phyloP scores from a whole-genome alignment of 1,140 invertebrate species.

The Zaprionus ornatus region DNA sequence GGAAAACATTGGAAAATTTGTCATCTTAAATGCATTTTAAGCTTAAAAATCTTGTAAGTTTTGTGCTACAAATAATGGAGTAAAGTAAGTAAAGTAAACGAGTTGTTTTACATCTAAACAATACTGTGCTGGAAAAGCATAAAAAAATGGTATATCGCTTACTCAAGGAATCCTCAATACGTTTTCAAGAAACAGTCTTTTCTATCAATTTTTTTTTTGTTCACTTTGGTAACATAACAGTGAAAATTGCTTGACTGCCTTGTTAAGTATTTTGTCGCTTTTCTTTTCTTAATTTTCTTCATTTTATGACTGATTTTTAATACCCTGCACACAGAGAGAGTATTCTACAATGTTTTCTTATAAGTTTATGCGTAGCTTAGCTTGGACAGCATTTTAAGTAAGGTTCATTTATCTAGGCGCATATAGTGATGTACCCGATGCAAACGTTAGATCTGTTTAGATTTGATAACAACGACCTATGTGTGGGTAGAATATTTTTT shows the following conservation, averaged over 20 bases:
- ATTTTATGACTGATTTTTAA: conserved; percentile 16
- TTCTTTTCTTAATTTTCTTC: conserved; percentile 6
- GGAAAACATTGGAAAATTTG: conserved; percentile 2
- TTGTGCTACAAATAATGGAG: conserved; percentile 46
- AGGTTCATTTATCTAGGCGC: conserved; percentile 19
- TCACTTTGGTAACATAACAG: conserved; percentile 63
- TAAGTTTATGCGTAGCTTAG: conserved; percentile 41
- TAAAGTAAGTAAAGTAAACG: not conserved
- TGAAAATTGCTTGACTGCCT: conserved; percentile 53
- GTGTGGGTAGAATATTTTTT: not conserved
- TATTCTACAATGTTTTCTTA: conserved; percentile 19
- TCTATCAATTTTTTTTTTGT: conserved; percentile 45
- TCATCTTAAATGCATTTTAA: conserved; percentile 58
- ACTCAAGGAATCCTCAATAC: conserved; percentile 21
- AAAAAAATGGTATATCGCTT: not conserved
- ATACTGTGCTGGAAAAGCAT: conserved; percentile 6
- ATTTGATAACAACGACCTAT: not conserved
- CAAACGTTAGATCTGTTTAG: not conserved
- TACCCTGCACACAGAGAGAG: conserved; percentile 2
- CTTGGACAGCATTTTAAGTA: conserved; percentile 43
- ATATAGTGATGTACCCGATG: conserved; percentile 6
- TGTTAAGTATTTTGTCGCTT: conserved; percentile 8
- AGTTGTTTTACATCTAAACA: not conserved
- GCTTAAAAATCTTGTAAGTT: conserved; percentile 43
- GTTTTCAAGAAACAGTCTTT: conserved; percentile 69